Evolutionary conservation across 2,113 vertebrate species (phyloP), one percentile per base, ranked within the genome.

Genomic region (Oophaga pumilio): DNA sequence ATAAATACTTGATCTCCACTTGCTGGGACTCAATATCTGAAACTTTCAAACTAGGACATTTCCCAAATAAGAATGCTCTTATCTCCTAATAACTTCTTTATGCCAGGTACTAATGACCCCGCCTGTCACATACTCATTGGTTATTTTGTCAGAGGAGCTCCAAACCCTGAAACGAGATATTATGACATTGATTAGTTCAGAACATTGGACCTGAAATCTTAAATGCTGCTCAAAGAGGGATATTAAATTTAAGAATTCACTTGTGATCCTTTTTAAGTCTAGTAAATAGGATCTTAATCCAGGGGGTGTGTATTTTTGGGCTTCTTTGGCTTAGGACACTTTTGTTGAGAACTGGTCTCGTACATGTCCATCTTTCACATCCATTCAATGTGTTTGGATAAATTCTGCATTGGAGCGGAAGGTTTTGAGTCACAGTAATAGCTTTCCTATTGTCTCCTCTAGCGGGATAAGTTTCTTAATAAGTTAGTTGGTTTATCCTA

Each of bases 401-500:
- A 24, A 68, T 49, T 73, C 8, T 28, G 8, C 10, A 74, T 74
- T 11, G 9, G 14, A 50, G 18, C 33, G 20, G 18, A 50, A 49
- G 71, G 33, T 50, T 74, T 22, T 22, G 18, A 10, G 43, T 22
- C 71, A 49, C 22, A 17, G 20, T 74, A 22, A 74, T 50, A 74
- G 71, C 18, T 22, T 22, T 74, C 86, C 87, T 90, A 33, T 52
- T 4, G 73, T 66, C 52, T 89, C 88, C 78, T 85, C 9, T 91
- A 92, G 89, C 85, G 87, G 74, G 78, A 89, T 82, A 74, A 88
- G 74, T 87, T 50, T 79, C 91, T 84, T 82, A 89, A 90, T 90
- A 62, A 62, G 56, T 77, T 94, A 90, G 50, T 90, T 84, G 7
- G 56, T 86, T 87, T 91, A 88, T 90, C 90, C 89, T 90, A 89